phyloP scores from a whole-genome alignment of 2,113 vertebrate genomes.

The Ceyx margarethae region DNA sequence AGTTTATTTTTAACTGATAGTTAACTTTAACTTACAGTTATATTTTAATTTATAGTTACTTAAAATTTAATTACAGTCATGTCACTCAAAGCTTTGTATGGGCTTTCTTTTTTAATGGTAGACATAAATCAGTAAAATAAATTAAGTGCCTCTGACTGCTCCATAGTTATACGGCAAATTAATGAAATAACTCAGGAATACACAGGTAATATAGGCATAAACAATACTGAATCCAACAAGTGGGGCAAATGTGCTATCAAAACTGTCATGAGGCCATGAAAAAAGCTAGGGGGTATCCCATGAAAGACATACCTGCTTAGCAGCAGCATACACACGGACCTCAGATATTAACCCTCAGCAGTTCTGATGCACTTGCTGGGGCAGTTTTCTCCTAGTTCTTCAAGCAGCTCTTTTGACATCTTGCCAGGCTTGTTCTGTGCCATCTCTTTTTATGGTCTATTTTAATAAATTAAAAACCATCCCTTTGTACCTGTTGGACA shows the following conservation, averaged over 20 bases:
- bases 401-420: not conserved
- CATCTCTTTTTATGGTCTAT: not conserved
- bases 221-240: slow-evolving; percentile 46
- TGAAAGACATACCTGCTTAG: not conserved
- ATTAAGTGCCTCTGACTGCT: slow-evolving; percentile 60
- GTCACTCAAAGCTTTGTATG: slow-evolving; percentile 51
- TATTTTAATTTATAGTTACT: slow-evolving; percentile 67
- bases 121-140: slow-evolving; percentile 65
- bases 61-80: slow-evolving; percentile 66
- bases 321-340: not conserved
- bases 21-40: slow-evolving; percentile 60
- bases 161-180: slow-evolving; percentile 52
- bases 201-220: slow-evolving; percentile 42
- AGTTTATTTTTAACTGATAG: slow-evolving; percentile 68
- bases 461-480: not conserved
- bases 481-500: not conserved
- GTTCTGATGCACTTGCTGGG: not conserved
- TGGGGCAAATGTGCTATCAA: not conserved
- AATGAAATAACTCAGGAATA: slow-evolving; percentile 54
- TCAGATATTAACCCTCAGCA: not conserved
- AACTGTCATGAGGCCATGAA: not conserved
- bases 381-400: not conserved
- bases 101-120: slow-evolving; percentile 46
- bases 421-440: not conserved
- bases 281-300: not conserved